Evolutionary conservation across 2,888 invertebrate species (phyloP), one percentile per base, ranked within the genome.

Genomic region (Rhagonycha lutea): DNA sequence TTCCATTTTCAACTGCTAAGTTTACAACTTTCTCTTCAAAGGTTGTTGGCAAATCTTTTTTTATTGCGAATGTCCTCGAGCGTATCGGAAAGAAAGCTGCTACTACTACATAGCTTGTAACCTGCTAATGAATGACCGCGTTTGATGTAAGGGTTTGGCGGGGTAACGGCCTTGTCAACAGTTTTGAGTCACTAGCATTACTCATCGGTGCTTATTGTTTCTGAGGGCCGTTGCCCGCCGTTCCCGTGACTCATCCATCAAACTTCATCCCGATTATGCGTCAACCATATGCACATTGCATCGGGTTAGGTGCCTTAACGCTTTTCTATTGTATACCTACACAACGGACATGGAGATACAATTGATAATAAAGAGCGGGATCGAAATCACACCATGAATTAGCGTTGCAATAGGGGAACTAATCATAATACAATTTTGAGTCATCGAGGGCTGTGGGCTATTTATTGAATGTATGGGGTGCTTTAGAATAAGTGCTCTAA

Each of bases 111-210:
- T 73, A 61, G 28, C 68, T 72, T 71, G 70, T 68, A 76, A 76
- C 72, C 75, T 72, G 75, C 71, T 70, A 68, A 73, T 74, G 62
- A 77, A 77, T 77, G 72, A 70, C 61, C 70, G 73, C 69, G 71
- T 69, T 70, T 61, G 70, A 63, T 77, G 65, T 74, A 74, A 76
- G 76, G 78, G 78, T 80, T 80, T 80, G 83, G 81, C 84, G 81
- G 82, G 82, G 82, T 84, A 84, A 84, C 85, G 86, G 85, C 86
- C 86, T 86, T 86, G 86, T 82, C 83, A 80, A 81, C 79, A 82
- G 84, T 84, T 85, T 86, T 86, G 86, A 86, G 84, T 86, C 86
- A 86, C 80, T 81, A 80, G 82, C 81, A 85, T 87, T 87, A 87
- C 86, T 87, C 86, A 87, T 86, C 86, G 82, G 82, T 78, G 83